Base-by-base conservation (phyloP, 2,113 vertebrate genomes). In the Athene cunicularia region DNA sequence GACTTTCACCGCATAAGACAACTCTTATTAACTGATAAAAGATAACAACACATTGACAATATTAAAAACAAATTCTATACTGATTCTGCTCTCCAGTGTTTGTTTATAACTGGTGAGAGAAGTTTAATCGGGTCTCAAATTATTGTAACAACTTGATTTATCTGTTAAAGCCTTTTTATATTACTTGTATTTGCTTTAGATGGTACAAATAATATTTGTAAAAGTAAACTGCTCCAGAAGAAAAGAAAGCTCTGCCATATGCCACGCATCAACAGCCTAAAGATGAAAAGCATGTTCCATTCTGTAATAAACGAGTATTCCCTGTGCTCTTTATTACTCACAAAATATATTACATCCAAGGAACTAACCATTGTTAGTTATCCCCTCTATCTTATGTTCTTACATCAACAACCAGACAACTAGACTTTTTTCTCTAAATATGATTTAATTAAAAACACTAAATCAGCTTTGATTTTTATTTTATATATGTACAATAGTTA, bases 11-110 rank as follows among this genome's bases (percentile, higher is more conserved):
- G 5, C 96, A 35, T 14, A 95, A 93, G 72, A 80, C 96, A 93
- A 87, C 80, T 95, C 94, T 98, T 98, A 98, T 98, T 98, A 98
- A 98, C 96, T 98, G 98, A 98, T 98, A 80, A 96, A 88, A 97
- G 98, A 98, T 98, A 98, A 91, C 60, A 98, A 91, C 60, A 95
- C 80, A 66, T 1, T 22, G 75, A 63, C 9, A 0, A 96, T 98
- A 98, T 98, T 98, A 98, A 98, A 98, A 96, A 60, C 73, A 93
- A 95, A 96, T 90, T 90, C 84, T 74, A 33, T 88, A 97, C 89
- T 19, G 59, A 95, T 95, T 97, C 89, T 89, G 53, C 80, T 80
- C 92, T 55, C 90, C 72, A 81, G 41, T 82, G 85, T 93, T 86
- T 93, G 87, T 62, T 96, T 83, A 71, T 71, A 97, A 93, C 85